A percentile compares a stretch with the other conserved stretches of the same genome.
Evolutionary conservation across 2,888 invertebrate species (phyloP).

Genomic region (Nesidiocoris tenuis): DNA sequence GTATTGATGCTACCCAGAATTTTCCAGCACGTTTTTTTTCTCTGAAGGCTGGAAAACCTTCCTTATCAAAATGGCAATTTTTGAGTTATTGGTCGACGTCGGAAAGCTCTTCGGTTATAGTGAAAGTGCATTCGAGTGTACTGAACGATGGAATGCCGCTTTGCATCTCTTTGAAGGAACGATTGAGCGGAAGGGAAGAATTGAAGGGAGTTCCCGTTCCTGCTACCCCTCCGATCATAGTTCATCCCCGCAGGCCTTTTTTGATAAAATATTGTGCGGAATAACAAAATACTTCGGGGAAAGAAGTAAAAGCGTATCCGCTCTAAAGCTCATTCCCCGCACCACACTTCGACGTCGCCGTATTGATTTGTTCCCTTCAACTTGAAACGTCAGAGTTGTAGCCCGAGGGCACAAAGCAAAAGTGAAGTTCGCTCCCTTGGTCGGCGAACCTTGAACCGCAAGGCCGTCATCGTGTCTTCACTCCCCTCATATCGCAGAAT

Average conservation of each 20-base stretch:
- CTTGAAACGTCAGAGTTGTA: not conserved
- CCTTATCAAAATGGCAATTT: not conserved
- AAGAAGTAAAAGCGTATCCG: conserved; percentile 20
- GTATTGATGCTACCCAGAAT: no score
- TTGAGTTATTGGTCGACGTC: conserved; percentile 4
- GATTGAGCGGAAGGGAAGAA: conserved; percentile 21
- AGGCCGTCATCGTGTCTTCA: not conserved
- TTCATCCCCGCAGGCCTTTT: not conserved
- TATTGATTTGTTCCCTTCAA: conserved; percentile 34
- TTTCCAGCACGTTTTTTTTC: no score
- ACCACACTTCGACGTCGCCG: not conserved
- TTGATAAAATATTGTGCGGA: conserved; percentile 29
- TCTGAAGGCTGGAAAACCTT: no score
- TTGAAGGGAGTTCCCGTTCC: not conserved
- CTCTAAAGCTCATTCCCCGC: not conserved
- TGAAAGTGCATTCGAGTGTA: conserved; percentile 26
- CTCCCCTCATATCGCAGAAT: not conserved
- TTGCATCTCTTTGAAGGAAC: conserved; percentile 31
- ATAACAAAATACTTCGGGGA: conserved; percentile 36
- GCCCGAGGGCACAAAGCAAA: not conserved
- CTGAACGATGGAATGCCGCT: conserved; percentile 15
- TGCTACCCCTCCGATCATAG: not conserved
- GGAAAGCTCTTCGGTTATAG: conserved; percentile 4
- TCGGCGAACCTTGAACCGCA: not conserved
- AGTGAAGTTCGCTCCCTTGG: conserved; percentile 8